Base-by-base conservation (phyloP, 2,797 vertebrate species). In the Orestias chungarensis region DNA sequence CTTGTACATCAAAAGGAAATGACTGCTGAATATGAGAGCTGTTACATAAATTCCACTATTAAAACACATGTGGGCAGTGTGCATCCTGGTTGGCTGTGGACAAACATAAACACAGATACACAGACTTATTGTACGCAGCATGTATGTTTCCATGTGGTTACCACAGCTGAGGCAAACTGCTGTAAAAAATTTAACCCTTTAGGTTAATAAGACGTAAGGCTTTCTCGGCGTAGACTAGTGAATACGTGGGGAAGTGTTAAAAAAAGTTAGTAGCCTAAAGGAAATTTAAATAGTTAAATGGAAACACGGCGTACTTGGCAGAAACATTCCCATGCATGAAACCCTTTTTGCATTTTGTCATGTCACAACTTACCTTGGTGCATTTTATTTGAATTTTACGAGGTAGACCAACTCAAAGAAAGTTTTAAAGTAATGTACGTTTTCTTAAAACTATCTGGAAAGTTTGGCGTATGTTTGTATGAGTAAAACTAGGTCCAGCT, bases 1-100 rank as follows among this genome's bases (percentile, higher is more conserved):
- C 62, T 70, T 82, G 82, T 91, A 92, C 90, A 90, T 89, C 77
- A 91, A 89, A 88, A 92, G 91, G 88, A 92, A 93, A 90, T 88
- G 73, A 80, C 64, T 72, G 77, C 75, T 82, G 74, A 93, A 90
- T 86, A 83, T 82, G 84, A 91, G 67, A 82, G 80, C 79, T 78
- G 84, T 83, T 89, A 82, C 91, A 92, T 88, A 89, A 93, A 91
- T 86, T 80, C 77, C 82, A 84, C 79, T 69, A 82, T 79, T 85
- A 82, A 90, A 80, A 81, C 50, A 78, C 65, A 72, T 61, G 57
- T n/a, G 78, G 35, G 75, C 62, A 57, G 69, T 66, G 50, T 76
- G 76, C 68, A 43, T 68, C 65, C 72, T 74, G 82, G 74, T 75
- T 70, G 47, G 52, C 74, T 29, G 4, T 18, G 27, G 67, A 71